Conservation (phyloP, 2,888 invertebrate species). For the Pardosa pseudoannulata region DNA sequence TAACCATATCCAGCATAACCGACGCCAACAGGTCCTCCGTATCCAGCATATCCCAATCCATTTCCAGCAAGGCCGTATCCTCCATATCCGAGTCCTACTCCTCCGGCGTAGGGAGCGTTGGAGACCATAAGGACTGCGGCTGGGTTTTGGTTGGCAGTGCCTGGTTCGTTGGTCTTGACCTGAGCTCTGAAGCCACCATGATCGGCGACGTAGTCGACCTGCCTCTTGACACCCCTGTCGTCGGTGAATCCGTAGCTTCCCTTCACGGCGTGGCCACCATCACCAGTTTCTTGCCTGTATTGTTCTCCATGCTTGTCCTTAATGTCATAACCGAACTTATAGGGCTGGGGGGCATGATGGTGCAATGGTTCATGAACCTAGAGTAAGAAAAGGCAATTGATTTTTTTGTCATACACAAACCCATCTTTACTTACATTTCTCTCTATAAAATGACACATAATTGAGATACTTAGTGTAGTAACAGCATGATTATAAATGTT, state of each 20-base stretch:
- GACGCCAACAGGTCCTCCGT: not conserved
- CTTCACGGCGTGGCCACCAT: slow-evolving; percentile 39
- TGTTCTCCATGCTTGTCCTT: slow-evolving; percentile 60
- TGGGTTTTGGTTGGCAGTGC: slow-evolving; percentile 39
- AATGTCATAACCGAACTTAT: slow-evolving; percentile 43
- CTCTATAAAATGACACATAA: too few relatives aligned
- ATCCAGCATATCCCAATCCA: too few relatives aligned
- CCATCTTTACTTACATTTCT: too few relatives aligned
- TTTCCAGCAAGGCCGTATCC: not conserved
- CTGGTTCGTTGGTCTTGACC: slow-evolving; percentile 57
- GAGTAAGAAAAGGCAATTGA: too few relatives aligned
- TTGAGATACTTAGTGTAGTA: too few relatives aligned
- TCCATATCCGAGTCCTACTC: not conserved
- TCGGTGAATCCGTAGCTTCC: slow-evolving; percentile 62
- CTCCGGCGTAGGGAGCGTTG: slow-evolving; percentile 22
- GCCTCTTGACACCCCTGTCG: slow-evolving; percentile 41
- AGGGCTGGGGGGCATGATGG: slow-evolving; percentile 34
- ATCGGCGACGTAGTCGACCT: slow-evolving; percentile 38
- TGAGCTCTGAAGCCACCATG: slow-evolving; percentile 39
- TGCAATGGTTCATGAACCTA: too few relatives aligned
- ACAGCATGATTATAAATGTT: too few relatives aligned
- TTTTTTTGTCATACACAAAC: too few relatives aligned
- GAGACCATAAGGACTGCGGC: slow-evolving; percentile 47
- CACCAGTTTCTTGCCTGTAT: slow-evolving; percentile 41
- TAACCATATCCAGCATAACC: not conserved